Conservation (phyloP, 2,888 invertebrate genomes). For the Chromoteleia sp. region DNA sequence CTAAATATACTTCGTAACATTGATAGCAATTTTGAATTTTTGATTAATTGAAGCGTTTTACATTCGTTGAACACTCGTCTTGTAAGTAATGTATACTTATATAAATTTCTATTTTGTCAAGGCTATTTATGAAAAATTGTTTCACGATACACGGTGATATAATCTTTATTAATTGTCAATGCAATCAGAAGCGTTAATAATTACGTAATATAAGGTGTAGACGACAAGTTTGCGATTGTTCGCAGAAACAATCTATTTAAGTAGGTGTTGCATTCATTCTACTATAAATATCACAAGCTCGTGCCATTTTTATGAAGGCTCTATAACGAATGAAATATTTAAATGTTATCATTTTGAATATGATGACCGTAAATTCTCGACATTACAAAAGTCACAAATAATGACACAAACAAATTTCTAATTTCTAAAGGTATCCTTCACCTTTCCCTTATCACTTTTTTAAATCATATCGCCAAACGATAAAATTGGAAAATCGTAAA, state of each 20-base stretch:
- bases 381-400: neutral
- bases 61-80: neutral
- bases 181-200: slow-evolving; percentile 45
- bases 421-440: too few relatives aligned
- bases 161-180: slow-evolving; percentile 51
- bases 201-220: slow-evolving; percentile 45
- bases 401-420: neutral
- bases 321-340: neutral
- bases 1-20: too few relatives aligned
- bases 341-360: neutral
- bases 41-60: too few relatives aligned
- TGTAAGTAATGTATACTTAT: neutral
- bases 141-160: slow-evolving; percentile 21
- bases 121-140: slow-evolving; percentile 24
- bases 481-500: neutral
- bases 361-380: neutral
- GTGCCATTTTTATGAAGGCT: slow-evolving; percentile 10
- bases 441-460: too few relatives aligned
- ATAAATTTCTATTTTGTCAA: slow-evolving; percentile 26
- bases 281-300: slow-evolving; percentile 22
- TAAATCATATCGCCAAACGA: neutral
- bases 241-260: slow-evolving; percentile 44
- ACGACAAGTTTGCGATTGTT: slow-evolving; percentile 40
- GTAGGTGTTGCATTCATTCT: neutral
- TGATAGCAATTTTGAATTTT: too few relatives aligned